phyloP scores from a whole-genome alignment of 2,888 invertebrate species.

The Cryptus viduatorius region DNA sequence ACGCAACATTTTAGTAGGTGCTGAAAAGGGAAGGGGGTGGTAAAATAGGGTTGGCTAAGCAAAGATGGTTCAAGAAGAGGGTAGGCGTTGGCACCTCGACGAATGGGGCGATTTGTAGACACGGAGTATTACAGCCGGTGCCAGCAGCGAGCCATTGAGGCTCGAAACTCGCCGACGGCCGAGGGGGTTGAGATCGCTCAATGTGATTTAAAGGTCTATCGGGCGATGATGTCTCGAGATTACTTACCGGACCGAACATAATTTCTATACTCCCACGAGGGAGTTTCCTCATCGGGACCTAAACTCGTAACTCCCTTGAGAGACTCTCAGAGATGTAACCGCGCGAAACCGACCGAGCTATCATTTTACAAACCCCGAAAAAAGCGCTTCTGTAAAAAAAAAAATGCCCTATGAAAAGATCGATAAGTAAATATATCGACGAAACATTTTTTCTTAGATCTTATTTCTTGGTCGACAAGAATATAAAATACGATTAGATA shows the following conservation, averaged over 20 bases:
- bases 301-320: conserved; percentile 21
- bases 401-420: neutral
- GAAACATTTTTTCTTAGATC: neutral
- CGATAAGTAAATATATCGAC: neutral
- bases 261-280: conserved; percentile 71
- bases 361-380: neutral
- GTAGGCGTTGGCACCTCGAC: conserved; percentile 77
- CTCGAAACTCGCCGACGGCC: conserved; percentile 56
- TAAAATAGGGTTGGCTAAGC: conserved; percentile 43
- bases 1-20: conserved; percentile 24
- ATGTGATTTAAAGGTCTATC: conserved; percentile 81
- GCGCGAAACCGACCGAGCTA: conserved; percentile 9
- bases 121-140: conserved; percentile 77
- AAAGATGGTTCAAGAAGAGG: conserved; percentile 56
- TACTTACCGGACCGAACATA: conserved; percentile 79
- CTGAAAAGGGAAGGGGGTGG: conserved; percentile 16
- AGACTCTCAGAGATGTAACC: conserved; percentile 8
- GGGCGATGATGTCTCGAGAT: conserved; percentile 81
- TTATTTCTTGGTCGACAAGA: neutral
- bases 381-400: neutral
- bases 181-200: conserved; percentile 71
- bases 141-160: conserved; percentile 41
- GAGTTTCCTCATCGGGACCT: conserved; percentile 19
- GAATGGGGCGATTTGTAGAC: conserved; percentile 81
- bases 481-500: neutral